phyloP scores from a whole-genome alignment of 2,797 vertebrate genomes.

The Rallus crepitans region DNA sequence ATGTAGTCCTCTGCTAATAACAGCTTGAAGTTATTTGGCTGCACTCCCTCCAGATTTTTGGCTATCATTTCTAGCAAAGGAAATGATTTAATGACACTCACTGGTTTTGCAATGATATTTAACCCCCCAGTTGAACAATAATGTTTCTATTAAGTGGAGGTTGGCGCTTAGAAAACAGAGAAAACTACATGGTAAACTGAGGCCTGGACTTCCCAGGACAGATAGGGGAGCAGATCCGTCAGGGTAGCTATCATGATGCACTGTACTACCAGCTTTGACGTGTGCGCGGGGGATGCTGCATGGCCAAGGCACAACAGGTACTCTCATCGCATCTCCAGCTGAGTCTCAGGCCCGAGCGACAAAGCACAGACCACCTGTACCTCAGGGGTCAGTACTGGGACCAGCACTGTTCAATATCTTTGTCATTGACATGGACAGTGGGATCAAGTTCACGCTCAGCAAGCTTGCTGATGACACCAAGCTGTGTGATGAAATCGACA shows the following conservation, averaged over 20 bases:
- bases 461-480: too few relatives aligned
- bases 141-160: background rate
- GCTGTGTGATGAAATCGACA: too few relatives aligned
- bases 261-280: background rate
- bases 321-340: background rate
- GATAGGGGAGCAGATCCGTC: background rate
- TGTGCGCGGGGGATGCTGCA: accelerated
- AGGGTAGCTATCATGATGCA: background rate
- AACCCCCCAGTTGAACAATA: background rate
- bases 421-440: too few relatives aligned
- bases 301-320: background rate
- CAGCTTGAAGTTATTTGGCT: constrained; percentile 25
- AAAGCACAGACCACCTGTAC: background rate
- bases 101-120: background rate
- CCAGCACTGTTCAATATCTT: too few relatives aligned
- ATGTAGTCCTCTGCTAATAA: constrained; percentile 13
- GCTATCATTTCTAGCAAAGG: background rate
- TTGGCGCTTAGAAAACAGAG: background rate
- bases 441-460: too few relatives aligned
- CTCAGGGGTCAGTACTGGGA: too few relatives aligned
- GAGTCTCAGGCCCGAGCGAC: background rate
- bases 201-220: background rate
- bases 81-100: background rate
- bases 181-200: background rate
- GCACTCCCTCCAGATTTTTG: background rate